phyloP scores from a whole-genome alignment of 1,140 invertebrate species.

The Musca domestica region DNA sequence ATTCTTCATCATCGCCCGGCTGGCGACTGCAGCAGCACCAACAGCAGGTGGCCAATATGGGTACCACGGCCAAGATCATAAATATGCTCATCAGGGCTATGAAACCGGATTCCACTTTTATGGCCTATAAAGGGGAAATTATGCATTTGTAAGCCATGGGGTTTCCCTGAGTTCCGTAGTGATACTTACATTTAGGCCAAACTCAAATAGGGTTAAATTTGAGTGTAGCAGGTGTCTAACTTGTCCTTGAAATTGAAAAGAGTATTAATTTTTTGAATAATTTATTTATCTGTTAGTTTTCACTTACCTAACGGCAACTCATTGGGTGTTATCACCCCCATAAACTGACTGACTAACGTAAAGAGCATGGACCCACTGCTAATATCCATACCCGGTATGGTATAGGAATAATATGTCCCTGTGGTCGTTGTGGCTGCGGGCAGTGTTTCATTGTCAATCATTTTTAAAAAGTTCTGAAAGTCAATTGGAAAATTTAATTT shows the following conservation, averaged over 20 bases:
- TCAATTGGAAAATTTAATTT: too few species aligned
- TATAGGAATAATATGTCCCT: constrained; percentile 55
- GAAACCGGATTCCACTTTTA: constrained; percentile 56
- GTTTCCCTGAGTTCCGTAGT: background rate
- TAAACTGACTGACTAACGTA: constrained; percentile 58
- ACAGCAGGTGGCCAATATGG: constrained; percentile 46
- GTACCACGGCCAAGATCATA: constrained; percentile 48
- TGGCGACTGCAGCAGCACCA: constrained; percentile 46
- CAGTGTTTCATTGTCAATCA: constrained; percentile 24
- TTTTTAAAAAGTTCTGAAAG: background rate
- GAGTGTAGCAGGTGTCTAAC: constrained; percentile 49
- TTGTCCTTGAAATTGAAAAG: constrained; percentile 23
- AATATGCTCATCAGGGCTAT: constrained; percentile 52
- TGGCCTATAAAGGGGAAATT: constrained; percentile 39
- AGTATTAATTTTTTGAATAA: constrained; percentile 3
- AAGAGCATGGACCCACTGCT: constrained; percentile 58
- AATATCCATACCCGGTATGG: constrained; percentile 57
- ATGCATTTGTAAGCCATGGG: background rate
- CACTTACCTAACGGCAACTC: constrained; percentile 59
- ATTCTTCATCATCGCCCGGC: constrained; percentile 38
- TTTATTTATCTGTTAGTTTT: background rate
- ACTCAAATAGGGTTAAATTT: constrained; percentile 47
- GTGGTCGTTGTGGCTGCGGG: constrained; percentile 36
- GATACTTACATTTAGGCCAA: constrained; percentile 46
- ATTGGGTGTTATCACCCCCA: constrained; percentile 59